A percentile compares a stretch with the other conserved stretches of the same genome.
These are phyloP conservation scores for Scyliorhinus canicula DNA, from an alignment of 2,797 vertebrate species.

Conservation along the genomic window DNA sequence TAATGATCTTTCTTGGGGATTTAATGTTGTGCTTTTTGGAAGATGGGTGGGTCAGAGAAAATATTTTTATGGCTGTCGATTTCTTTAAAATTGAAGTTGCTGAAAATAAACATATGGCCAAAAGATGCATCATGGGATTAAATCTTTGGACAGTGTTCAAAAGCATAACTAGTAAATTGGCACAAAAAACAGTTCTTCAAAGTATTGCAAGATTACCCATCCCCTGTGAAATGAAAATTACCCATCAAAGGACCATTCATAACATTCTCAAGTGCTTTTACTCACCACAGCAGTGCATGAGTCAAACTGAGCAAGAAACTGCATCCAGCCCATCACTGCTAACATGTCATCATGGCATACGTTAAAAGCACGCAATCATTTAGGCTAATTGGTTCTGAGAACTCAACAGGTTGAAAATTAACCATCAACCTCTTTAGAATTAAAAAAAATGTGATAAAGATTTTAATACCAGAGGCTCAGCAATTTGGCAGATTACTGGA, in stretches of 20 bases:
- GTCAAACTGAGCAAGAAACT: too few species aligned
- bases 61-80: background rate
- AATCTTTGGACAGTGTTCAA: background rate
- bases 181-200: background rate
- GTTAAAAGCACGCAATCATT: slow-evolving; percentile 20
- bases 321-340: background rate
- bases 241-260: background rate
- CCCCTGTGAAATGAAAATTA: background rate
- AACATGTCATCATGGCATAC: background rate
- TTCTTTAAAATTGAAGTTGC: background rate
- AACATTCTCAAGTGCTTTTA: background rate
- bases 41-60: background rate
- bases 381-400: background rate
- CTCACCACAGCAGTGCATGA: background rate
- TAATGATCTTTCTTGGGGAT: background rate
- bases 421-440: background rate
- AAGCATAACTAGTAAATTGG: background rate
- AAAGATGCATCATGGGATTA: background rate
- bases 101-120: background rate
- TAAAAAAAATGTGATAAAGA: slow-evolving; percentile 2
- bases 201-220: background rate
- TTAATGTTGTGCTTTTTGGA: background rate
- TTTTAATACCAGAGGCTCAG: slow-evolving; percentile 21
- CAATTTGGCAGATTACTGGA: slow-evolving; percentile 11
- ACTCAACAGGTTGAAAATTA: slow-evolving; percentile 25